Percentiles rank a stretch among this genome's conserved stretches.
These are phyloP conservation scores for Aporophyla lueneburgensis DNA, from an alignment of 2,888 invertebrate genomes.

Conservation along the genomic window DNA sequence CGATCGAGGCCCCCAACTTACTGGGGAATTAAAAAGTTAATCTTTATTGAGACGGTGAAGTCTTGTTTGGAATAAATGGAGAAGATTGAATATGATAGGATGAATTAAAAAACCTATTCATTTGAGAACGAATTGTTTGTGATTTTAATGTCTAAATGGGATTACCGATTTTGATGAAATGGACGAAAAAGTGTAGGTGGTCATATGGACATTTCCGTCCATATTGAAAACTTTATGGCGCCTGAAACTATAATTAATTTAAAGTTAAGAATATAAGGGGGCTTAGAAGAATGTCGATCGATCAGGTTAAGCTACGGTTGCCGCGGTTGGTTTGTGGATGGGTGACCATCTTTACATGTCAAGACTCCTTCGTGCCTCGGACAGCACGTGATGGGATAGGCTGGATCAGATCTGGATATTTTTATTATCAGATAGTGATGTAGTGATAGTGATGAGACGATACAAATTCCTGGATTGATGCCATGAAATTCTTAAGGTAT, in stretches of 20 bases:
- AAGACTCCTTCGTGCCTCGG: too few species aligned
- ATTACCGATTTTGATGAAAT: background rate
- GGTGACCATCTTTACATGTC: too few species aligned
- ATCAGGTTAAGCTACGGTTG: too few species aligned
- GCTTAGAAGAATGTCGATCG: too few species aligned
- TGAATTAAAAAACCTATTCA: background rate
- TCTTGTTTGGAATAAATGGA: constrained; percentile 17
- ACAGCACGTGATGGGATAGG: too few species aligned
- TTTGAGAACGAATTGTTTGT: background rate
- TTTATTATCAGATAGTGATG: too few species aligned
- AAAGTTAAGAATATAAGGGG: background rate
- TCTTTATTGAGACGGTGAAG: constrained; percentile 58
- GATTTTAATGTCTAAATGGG: background rate
- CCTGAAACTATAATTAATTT: background rate
- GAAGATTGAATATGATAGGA: background rate
- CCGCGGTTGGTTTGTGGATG: too few species aligned
- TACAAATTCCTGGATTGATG: too few species aligned
- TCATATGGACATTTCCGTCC: too few species aligned
- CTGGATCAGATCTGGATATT: too few species aligned
- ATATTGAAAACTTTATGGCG: background rate
- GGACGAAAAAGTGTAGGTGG: too few species aligned
- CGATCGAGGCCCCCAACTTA: constrained; percentile 58
- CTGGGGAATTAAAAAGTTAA: constrained; percentile 70
- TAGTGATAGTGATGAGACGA: too few species aligned
- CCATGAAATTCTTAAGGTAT: background rate